Evolutionary conservation across 2,113 vertebrate species (phyloP).

Genomic region (Prunella himalayana): DNA sequence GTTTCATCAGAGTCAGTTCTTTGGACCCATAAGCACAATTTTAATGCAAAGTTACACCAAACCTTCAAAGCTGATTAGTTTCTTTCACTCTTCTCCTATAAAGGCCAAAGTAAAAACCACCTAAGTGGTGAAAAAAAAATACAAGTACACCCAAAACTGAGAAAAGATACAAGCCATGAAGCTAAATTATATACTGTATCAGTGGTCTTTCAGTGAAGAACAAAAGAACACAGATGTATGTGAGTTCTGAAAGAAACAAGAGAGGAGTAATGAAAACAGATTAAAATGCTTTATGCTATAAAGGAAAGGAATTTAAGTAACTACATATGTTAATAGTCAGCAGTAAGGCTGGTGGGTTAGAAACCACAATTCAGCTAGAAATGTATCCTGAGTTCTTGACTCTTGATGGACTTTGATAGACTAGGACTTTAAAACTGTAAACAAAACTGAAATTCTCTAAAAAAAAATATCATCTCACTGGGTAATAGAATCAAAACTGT

Average conservation of each 20-base stretch:
- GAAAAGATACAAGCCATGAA: background rate
- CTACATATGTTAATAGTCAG: background rate
- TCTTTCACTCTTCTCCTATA: background rate
- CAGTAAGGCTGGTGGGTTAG: background rate
- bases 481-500: background rate
- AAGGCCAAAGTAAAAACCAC: background rate
- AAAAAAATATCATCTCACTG: background rate
- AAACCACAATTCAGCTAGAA: background rate
- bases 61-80: background rate
- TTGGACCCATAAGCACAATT: background rate
- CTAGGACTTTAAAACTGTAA: background rate
- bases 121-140: background rate
- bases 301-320: background rate
- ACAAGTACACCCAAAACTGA: background rate
- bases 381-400: background rate
- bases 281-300: background rate
- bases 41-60: background rate
- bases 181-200: background rate
- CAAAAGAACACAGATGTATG: accelerated
- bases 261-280: background rate
- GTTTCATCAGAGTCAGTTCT: background rate
- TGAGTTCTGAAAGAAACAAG: background rate
- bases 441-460: background rate
- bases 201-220: background rate
- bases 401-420: background rate